phyloP scores from a whole-genome alignment of 2,888 invertebrate species.

The Epinotia brunnichana region DNA sequence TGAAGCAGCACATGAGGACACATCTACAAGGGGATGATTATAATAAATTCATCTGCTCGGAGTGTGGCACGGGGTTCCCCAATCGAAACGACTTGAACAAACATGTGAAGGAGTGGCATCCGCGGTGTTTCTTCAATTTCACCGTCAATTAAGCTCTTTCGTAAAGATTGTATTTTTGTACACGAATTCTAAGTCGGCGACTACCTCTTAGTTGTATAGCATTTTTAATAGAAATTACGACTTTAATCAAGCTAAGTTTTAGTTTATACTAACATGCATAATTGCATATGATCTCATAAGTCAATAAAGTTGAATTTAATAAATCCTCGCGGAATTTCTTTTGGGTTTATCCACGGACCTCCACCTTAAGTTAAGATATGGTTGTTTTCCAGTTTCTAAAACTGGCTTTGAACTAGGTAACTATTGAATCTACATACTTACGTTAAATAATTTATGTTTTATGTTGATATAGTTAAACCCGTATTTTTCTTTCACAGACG shows the following conservation, averaged over 20 bases:
- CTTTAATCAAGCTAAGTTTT: neutral
- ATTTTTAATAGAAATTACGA: neutral
- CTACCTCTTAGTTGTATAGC: conserved; percentile 10
- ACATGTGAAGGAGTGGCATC: conserved; percentile 68
- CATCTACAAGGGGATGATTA: conserved; percentile 55
- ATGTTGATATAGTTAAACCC: conserved; percentile 12
- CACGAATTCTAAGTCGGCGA: conserved; percentile 9
- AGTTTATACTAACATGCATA: neutral
- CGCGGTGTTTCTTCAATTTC: conserved; percentile 57
- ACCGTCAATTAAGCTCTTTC: conserved; percentile 44
- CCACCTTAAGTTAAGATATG: neutral
- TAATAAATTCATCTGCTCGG: conserved; percentile 58
- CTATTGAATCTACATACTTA: neutral
- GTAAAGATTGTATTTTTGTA: conserved; percentile 15
- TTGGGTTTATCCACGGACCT: neutral
- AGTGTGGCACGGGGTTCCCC: conserved; percentile 58
- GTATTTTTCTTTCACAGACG: conserved; percentile 51
- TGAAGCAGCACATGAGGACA: conserved; percentile 71
- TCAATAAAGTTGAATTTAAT: conserved; percentile 1
- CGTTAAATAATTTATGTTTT: neutral
- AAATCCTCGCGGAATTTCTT: neutral
- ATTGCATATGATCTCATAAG: conserved; percentile 17
- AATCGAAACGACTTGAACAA: conserved; percentile 61
- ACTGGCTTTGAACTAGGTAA: conserved; percentile 19
- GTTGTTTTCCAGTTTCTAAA: neutral